Base-by-base conservation (phyloP, 2,113 vertebrate species). In the Scalopus aquaticus region DNA sequence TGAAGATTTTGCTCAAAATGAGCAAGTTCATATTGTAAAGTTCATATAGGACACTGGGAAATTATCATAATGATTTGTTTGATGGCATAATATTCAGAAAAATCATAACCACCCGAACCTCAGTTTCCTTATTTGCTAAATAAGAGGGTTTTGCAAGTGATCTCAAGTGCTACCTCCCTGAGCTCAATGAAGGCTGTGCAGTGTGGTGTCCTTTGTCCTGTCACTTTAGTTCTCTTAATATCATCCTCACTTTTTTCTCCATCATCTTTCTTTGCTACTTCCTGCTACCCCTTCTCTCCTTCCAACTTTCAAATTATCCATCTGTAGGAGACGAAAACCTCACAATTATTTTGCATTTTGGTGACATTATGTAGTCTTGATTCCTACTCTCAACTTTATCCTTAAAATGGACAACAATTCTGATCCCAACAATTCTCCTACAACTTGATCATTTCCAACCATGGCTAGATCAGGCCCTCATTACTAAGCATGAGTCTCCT, bases 1-100 rank as follows among this genome's bases (percentile, higher is more conserved):
- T 92, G 49, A 51, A 51, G 8, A 28, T 64, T 77, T 65, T 76
- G 37, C 30, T 77, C 54, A 70, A 58, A 92, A 79, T 49, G 22
- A 46, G n/a, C n/a, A n/a, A n/a, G n/a, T n/a, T n/a, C n/a, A n/a
- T 88, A 51, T 72, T 39, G 54, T 12, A 49, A 72, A 88, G 26
- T 77, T 88, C 24, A 82, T 26, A n/a, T 58, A 44, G 60, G 60
- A 88, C 72, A 49, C 32, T 49, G 7, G 7, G 15, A 80, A 77
- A 62, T 35, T 13, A 35, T 87, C 70, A 16, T 12, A 58, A 78
- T 28, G 26, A 60, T 69, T 82, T 93, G 24, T 39, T 72, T 62
- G 42, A 58, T 90, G 46, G 64, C 22, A 64, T 22, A 46, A 3
- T 80, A 16, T 65, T 80, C 28, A 90, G 76, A 82, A 78, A 72